phyloP scores from a whole-genome alignment of 2,113 vertebrate species.

The Pelmatolapia mariae region DNA sequence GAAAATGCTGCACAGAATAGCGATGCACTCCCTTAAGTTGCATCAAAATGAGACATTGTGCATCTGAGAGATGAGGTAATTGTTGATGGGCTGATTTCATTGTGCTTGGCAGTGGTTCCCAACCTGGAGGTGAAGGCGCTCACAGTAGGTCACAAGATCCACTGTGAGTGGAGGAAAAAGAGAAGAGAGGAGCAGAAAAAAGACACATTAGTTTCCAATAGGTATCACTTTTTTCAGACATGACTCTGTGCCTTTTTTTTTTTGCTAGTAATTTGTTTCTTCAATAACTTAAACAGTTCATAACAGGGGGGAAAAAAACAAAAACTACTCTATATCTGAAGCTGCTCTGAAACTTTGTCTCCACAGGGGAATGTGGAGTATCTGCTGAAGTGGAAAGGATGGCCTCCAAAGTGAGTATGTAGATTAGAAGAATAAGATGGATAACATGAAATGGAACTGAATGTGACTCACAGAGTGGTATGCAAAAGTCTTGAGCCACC shows the following conservation, averaged over 20 bases:
- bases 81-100: not conserved
- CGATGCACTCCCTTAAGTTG: not conserved
- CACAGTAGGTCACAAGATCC: not conserved
- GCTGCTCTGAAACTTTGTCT: conserved; percentile 26
- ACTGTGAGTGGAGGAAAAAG: not conserved
- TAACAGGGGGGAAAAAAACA: rapidly evolving
- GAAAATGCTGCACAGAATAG: not conserved
- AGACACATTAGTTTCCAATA: not conserved
- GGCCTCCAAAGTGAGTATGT: conserved; percentile 95
- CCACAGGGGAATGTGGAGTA: conserved; percentile 94
- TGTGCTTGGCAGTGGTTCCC: not conserved
- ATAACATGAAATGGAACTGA: not conserved
- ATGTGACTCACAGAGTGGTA: not conserved
- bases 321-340: not conserved
- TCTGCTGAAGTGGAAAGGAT: conserved; percentile 98
- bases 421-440: not conserved
- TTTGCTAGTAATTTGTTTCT: not conserved
- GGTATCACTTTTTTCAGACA: not conserved
- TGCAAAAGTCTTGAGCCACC: not conserved
- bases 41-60: not conserved
- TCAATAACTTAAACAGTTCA: not conserved
- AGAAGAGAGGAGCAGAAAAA: not conserved
- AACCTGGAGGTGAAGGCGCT: not conserved
- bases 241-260: not conserved
- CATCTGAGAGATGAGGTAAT: not conserved